Evolutionary conservation across 1,140 invertebrate genomes (phyloP).

Genomic region (Brachionus paranguensis): DNA sequence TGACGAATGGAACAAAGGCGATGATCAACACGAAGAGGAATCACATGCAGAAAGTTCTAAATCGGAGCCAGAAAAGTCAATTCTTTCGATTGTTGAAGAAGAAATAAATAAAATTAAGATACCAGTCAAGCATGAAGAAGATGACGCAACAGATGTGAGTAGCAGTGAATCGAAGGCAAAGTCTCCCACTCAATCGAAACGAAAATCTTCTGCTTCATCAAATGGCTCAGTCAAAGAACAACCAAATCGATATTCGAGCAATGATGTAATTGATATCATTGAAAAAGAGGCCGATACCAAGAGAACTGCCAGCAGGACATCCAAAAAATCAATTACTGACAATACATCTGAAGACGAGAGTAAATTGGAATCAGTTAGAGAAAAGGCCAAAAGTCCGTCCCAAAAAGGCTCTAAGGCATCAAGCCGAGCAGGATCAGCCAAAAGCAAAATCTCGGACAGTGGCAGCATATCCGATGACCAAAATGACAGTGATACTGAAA

Average conservation of each 20-base stretch:
- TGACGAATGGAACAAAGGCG: neutral
- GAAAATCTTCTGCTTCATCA: neutral
- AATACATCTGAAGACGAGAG: slow-evolving; percentile 31
- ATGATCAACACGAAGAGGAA: neutral
- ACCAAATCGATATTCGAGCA: neutral
- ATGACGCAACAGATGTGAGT: neutral
- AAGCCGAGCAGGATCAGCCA: neutral
- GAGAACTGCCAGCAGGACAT: neutral
- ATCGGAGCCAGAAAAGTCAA: neutral
- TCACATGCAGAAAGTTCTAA: neutral
- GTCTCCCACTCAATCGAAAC: neutral
- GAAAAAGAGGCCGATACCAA: neutral
- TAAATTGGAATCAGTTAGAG: neutral
- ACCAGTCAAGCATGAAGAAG: neutral
- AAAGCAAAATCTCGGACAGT: neutral
- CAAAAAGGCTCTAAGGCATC: neutral
- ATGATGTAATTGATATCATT: neutral
- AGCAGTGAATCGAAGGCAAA: neutral
- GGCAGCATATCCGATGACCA: neutral
- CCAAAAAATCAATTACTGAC: neutral
- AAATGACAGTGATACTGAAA: slow-evolving; percentile 1
- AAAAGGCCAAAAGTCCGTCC: neutral
- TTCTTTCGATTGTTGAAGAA: neutral
- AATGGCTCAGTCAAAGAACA: neutral
- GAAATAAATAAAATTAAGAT: neutral